phyloP scores from a whole-genome alignment of 2,797 vertebrate species.

The Pitangus sulphuratus region DNA sequence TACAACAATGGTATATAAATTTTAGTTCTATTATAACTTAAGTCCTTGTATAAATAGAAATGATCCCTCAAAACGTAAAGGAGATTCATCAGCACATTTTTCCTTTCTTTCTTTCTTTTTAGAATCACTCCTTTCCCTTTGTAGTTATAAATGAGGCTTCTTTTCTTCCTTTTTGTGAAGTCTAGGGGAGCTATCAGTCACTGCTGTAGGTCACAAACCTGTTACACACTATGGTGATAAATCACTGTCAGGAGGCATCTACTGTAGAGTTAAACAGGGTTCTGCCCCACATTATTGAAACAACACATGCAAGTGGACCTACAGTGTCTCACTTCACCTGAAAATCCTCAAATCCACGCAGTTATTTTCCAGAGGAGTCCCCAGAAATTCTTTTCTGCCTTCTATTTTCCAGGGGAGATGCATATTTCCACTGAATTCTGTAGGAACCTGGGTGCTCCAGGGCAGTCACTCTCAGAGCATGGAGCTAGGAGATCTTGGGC shows the following conservation, averaged over 20 bases:
- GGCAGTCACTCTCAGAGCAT: neutral
- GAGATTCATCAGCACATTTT: neutral
- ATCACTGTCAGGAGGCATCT: slow-evolving; percentile 25
- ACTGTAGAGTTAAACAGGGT: neutral
- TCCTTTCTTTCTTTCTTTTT: neutral
- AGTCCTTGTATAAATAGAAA: neutral
- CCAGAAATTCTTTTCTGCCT: neutral
- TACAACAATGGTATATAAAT: neutral
- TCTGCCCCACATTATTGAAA: neutral
- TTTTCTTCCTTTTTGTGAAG: slow-evolving; percentile 24
- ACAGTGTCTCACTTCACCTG: neutral
- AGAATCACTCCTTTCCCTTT: slow-evolving; percentile 32
- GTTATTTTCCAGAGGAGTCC: neutral
- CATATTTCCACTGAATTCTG: rapidly evolving
- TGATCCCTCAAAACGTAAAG: neutral
- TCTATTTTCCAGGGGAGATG: neutral
- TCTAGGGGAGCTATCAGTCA: slow-evolving; percentile 43
- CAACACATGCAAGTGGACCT: neutral
- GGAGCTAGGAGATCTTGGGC: neutral
- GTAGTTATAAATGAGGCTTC: slow-evolving; percentile 16
- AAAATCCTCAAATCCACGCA: neutral
- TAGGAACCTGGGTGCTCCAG: neutral
- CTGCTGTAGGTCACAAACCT: slow-evolving; percentile 35
- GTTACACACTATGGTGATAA: slow-evolving; percentile 17
- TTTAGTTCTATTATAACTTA: neutral